Evolutionary conservation across 2,888 invertebrate species (phyloP).

Genomic region (Bombyx huttoni): DNA sequence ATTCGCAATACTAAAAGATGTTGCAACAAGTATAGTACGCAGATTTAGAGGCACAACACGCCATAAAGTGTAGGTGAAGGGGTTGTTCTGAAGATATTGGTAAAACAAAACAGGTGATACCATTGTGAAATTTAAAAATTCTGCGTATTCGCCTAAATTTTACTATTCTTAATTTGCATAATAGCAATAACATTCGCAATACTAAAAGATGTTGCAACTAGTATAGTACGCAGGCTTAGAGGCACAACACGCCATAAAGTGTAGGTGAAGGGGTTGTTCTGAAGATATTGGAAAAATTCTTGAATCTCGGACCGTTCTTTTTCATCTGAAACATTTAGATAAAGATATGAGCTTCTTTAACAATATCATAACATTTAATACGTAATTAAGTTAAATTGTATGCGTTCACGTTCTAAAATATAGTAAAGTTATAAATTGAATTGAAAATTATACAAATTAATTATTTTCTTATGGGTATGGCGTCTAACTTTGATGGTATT

Average conservation of each 20-base stretch:
- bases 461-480: too few species aligned
- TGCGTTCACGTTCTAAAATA: too few species aligned
- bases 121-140: too few species aligned
- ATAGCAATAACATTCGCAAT: neutral
- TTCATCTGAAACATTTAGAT: neutral
- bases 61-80: neutral
- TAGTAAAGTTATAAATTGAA: too few species aligned
- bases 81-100: neutral
- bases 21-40: neutral
- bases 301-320: neutral
- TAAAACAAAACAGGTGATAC: too few species aligned
- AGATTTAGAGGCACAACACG: neutral
- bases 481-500: too few species aligned
- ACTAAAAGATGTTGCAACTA: neutral
- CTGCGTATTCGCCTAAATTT: neutral
- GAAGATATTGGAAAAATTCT: neutral
- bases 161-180: neutral
- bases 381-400: too few species aligned
- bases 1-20: neutral
- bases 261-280: neutral
- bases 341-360: too few species aligned
- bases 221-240: neutral
- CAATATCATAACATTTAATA: too few species aligned
- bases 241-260: neutral
- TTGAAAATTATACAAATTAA: too few species aligned